Evolutionary conservation across 2,888 invertebrate species (phyloP).

Genomic region (Hydroisotoma schaefferi): DNA sequence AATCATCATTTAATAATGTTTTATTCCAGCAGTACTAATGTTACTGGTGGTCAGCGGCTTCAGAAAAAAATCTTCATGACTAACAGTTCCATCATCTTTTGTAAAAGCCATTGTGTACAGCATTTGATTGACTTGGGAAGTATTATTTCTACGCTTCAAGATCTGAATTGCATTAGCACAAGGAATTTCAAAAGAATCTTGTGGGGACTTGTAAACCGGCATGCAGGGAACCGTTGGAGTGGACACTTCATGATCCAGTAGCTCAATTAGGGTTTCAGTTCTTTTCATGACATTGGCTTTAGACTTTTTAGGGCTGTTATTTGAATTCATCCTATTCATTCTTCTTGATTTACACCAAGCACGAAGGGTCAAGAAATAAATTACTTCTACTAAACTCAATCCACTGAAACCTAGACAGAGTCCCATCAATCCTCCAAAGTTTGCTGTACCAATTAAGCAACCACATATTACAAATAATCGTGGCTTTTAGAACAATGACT

Average conservation of each 20-base stretch:
- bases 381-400: constrained; percentile 36
- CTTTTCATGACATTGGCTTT: background rate
- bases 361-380: constrained; percentile 41
- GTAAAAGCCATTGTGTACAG: constrained; percentile 9
- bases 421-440: constrained; percentile 36
- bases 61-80: too few relatives aligned
- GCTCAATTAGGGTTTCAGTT: background rate
- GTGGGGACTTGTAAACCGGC: background rate
- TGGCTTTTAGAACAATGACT: background rate
- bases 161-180: background rate
- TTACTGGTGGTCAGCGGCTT: too few relatives aligned
- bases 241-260: background rate
- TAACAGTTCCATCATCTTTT: background rate
- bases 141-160: background rate
- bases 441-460: constrained; percentile 22
- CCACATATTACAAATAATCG: background rate
- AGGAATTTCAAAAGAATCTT: background rate
- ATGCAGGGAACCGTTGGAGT: background rate
- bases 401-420: constrained; percentile 39
- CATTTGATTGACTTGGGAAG: background rate
- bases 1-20: too few relatives aligned
- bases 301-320: too few relatives aligned
- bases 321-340: background rate
- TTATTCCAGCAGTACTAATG: too few relatives aligned
- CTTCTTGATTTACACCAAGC: constrained; percentile 30